Conservation (phyloP, 2,888 invertebrate genomes). For the Phytoseiulus persimilis region DNA sequence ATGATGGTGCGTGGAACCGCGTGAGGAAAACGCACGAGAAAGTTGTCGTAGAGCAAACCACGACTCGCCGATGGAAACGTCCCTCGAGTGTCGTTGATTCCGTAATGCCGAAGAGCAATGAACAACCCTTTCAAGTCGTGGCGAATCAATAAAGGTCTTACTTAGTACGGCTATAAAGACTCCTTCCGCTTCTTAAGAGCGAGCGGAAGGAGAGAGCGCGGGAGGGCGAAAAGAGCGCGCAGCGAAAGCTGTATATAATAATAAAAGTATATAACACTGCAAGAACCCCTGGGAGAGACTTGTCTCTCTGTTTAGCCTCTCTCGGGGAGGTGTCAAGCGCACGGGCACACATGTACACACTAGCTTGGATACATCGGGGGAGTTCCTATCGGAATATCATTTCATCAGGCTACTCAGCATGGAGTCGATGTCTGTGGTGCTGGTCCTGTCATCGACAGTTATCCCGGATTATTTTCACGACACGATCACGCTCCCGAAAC, state of each 20-base stretch:
- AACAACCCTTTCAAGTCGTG: not conserved
- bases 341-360: not conserved
- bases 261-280: not conserved
- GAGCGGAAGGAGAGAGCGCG: not conserved
- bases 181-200: not conserved
- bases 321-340: not conserved
- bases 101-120: conserved; percentile 5
- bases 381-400: not conserved
- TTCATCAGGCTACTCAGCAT: not conserved
- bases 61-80: not conserved
- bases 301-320: not conserved
- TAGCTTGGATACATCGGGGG: not conserved
- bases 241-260: conserved; percentile 5
- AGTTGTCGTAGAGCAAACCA: conserved; percentile 5
- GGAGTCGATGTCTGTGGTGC: not conserved
- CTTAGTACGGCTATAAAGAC: not conserved
- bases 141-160: not conserved
- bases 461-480: not conserved
- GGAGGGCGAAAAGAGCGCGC: not conserved
- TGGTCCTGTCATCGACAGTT: not conserved
- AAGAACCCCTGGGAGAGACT: not conserved
- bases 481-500: not conserved
- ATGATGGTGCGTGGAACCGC: not conserved
- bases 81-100: not conserved
- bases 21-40: not conserved